Percentiles rank a stretch among this genome's conserved stretches.
These are phyloP conservation scores for Brachionus asplanchnoidis DNA, from an alignment of 1,140 invertebrate genomes.

Conservation along the genomic window DNA sequence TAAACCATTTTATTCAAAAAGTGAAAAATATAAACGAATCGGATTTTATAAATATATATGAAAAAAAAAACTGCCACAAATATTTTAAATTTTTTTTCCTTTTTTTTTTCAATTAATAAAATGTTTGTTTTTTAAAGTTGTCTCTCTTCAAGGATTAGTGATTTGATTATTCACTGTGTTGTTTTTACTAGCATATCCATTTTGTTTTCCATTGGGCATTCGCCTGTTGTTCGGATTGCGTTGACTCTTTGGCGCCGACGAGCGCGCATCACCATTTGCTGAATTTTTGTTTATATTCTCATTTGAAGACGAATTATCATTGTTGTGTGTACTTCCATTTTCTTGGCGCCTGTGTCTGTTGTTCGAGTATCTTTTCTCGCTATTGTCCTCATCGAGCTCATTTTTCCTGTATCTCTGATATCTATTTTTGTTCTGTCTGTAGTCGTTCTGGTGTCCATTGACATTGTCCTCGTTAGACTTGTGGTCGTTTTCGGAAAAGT, in stretches of 20 bases:
- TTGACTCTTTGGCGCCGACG: slow-evolving; percentile 6
- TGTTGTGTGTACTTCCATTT: background rate
- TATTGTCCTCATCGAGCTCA: background rate
- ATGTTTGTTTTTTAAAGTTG: background rate
- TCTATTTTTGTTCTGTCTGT: background rate
- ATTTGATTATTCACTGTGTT: background rate
- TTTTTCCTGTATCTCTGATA: background rate
- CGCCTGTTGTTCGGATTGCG: background rate
- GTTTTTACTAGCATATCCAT: background rate
- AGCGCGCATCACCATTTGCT: background rate
- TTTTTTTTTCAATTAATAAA: background rate
- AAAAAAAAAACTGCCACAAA: background rate
- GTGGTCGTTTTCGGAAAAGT: slow-evolving; percentile 5
- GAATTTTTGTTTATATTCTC: slow-evolving; percentile 19
- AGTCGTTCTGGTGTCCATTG: background rate
- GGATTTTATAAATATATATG: background rate
- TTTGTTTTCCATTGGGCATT: slow-evolving; percentile 4
- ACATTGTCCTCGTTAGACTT: background rate
- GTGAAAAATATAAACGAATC: background rate
- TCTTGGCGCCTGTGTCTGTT: slow-evolving; percentile 7
- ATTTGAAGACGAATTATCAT: slow-evolving; percentile 26
- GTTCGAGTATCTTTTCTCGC: background rate
- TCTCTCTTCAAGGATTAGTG: background rate
- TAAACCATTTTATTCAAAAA: background rate
- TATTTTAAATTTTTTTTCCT: background rate